A percentile compares a stretch with the other conserved stretches of the same genome.
Conservation (phyloP, 2,888 invertebrate species). For the Criorhina ranunculi region DNA sequence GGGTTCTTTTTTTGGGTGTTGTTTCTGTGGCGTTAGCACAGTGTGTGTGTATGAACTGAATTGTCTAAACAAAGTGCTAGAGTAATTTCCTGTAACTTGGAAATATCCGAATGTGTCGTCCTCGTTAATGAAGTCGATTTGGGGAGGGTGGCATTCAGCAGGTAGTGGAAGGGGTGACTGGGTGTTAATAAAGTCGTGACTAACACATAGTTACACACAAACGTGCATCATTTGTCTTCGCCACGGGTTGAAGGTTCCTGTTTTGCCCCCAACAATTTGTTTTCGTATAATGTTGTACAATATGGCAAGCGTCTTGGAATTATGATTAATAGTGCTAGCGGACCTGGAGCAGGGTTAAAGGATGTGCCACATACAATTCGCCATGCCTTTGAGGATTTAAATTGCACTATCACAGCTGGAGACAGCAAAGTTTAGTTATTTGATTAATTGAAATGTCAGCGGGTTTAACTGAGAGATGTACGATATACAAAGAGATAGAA, state of each 20-base stretch:
- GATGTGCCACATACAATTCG: background rate
- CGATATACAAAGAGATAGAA: conserved; percentile 2
- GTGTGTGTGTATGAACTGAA: background rate
- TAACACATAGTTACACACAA: conserved; percentile 1
- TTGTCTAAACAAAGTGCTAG: conserved; percentile 46
- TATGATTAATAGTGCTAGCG: conserved; percentile 53
- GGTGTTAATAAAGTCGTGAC: conserved; percentile 52
- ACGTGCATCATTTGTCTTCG: conserved; percentile 39
- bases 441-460: conserved; percentile 59
- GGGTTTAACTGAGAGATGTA: background rate
- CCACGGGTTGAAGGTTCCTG: conserved; percentile 4
- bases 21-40: background rate
- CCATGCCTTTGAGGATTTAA: background rate
- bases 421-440: conserved; percentile 21
- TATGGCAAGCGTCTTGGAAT: conserved; percentile 37
- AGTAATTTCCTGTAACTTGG: conserved; percentile 52
- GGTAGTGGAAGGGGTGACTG: background rate
- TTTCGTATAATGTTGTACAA: conserved; percentile 23
- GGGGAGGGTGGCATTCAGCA: background rate
- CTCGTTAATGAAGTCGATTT: conserved; percentile 32
- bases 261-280: conserved; percentile 40
- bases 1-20: background rate
- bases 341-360: conserved; percentile 11
- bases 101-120: conserved; percentile 32
- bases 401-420: conserved; percentile 30